Percentiles rank a stretch among this genome's conserved stretches.
phyloP scores from a whole-genome alignment of 2,797 vertebrate genomes.

The Clamator glandarius region DNA sequence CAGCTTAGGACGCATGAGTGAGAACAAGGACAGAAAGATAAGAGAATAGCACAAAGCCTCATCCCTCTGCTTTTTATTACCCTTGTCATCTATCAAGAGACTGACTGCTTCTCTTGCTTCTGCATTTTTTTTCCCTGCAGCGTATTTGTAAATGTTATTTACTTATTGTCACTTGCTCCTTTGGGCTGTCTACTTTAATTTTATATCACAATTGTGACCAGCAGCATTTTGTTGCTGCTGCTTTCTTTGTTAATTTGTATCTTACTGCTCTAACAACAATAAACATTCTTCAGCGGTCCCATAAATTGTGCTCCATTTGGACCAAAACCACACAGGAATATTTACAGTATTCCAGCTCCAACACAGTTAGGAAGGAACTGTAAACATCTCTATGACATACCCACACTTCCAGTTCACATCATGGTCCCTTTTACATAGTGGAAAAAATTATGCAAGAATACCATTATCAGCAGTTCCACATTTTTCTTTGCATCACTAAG shows the following conservation, averaged over 20 bases:
- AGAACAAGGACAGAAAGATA: constrained; percentile 53
- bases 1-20: constrained; percentile 37
- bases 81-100: constrained; percentile 55
- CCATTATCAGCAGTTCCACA: neutral
- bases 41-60: constrained; percentile 46
- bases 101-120: constrained; percentile 24
- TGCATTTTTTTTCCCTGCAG: neutral
- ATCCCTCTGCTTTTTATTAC: constrained; percentile 42
- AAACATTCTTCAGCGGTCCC: neutral
- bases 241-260: constrained; percentile 65
- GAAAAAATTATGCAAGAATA: neutral
- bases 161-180: constrained; percentile 61
- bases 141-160: constrained; percentile 69
- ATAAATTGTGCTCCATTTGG: neutral
- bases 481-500: neutral
- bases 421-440: neutral
- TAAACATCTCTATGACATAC: neutral
- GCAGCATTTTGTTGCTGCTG: constrained; percentile 46
- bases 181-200: constrained; percentile 62
- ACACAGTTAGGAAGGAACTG: neutral
- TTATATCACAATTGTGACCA: constrained; percentile 53
- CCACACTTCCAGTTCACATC: neutral
- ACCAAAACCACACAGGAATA: neutral
- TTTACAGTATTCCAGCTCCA: neutral
- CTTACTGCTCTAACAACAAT: constrained; percentile 21